A percentile compares a stretch with the other conserved stretches of the same genome.
Evolutionary conservation across 35 echinoderm and acorn worm species (phyloP).

Genomic region (Strongylocentrotus purpuratus): DNA sequence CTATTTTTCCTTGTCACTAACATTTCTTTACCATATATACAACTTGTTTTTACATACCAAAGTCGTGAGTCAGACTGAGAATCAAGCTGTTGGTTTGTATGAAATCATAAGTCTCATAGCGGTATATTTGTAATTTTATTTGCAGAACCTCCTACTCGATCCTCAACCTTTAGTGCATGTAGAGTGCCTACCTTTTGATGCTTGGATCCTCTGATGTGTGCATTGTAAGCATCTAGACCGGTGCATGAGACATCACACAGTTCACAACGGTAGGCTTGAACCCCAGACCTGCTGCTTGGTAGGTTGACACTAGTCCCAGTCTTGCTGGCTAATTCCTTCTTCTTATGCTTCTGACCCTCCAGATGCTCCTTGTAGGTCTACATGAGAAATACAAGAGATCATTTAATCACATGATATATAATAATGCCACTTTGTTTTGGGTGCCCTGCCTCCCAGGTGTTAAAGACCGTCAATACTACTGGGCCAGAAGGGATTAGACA

Average conservation of each 20-base stretch:
- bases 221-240: slow-evolving; percentile 94
- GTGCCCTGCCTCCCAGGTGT: too few species aligned
- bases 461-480: too few species aligned
- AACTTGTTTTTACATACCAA: neutral
- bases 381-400: neutral
- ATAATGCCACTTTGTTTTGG: too few species aligned
- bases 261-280: slow-evolving; percentile 85
- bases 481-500: too few species aligned
- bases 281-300: slow-evolving; percentile 56
- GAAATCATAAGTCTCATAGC: neutral
- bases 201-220: slow-evolving; percentile 91
- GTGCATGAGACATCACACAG: slow-evolving; percentile 98
- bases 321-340: slow-evolving; percentile 88
- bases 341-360: slow-evolving; percentile 99
- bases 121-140: too few species aligned
- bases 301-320: slow-evolving; percentile 45
- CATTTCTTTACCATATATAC: too few species aligned
- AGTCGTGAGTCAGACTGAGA: neutral
- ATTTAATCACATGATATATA: neutral
- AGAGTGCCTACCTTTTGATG: slow-evolving; percentile 83
- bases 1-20: too few species aligned
- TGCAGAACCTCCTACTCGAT: too few species aligned
- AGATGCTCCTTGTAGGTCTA: slow-evolving; percentile 98
- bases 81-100: neutral
- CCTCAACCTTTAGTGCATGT: neutral